Percentiles rank a stretch among this genome's conserved stretches.
phyloP scores from a whole-genome alignment of 2,113 vertebrate genomes.

The Zapus hudsonius region DNA sequence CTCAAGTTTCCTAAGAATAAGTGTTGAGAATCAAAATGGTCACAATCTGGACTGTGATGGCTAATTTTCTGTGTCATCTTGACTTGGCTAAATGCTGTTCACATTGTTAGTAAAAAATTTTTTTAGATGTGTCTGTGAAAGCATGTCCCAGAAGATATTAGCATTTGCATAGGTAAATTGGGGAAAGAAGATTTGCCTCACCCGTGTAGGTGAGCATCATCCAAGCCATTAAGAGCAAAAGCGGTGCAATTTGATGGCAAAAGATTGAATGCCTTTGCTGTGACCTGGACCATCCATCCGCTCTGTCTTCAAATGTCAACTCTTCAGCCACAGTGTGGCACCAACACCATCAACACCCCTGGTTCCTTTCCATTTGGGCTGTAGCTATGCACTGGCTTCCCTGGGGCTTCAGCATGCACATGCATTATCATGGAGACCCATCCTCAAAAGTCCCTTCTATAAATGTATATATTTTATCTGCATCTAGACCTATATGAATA shows the following conservation, averaged over 20 bases:
- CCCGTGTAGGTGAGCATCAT: not conserved
- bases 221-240: not conserved
- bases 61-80: not conserved
- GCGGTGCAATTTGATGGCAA: too few species aligned
- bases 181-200: not conserved
- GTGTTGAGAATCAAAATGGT: slow-evolving; percentile 78
- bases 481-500: not conserved
- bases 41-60: slow-evolving; percentile 54
- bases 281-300: not conserved
- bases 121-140: not conserved
- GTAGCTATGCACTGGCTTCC: not conserved
- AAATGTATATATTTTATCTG: not conserved
- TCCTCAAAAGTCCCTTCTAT: not conserved
- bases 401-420: not conserved
- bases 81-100: not conserved
- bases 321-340: not conserved
- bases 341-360: rapidly evolving
- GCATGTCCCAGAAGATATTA: not conserved
- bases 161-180: not conserved
- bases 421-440: not conserved
- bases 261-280: not conserved
- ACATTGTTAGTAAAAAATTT: not conserved
- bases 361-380: not conserved
- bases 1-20: slow-evolving; percentile 72
- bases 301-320: not conserved